phyloP scores from a whole-genome alignment of 2,113 vertebrate species.

The Clarias gariepinus region DNA sequence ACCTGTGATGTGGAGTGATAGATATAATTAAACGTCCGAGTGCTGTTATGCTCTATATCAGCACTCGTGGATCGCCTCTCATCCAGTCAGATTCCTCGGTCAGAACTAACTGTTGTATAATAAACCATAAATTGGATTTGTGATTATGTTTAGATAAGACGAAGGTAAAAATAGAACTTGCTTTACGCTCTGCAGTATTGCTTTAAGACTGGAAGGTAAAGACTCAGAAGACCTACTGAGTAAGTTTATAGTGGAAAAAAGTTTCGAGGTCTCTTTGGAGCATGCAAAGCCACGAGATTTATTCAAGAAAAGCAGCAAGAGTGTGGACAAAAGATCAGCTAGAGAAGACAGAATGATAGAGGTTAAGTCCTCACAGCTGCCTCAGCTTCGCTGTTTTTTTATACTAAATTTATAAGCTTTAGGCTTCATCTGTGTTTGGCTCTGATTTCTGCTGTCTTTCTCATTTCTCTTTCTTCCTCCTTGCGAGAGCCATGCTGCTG shows the following conservation, averaged over 20 bases:
- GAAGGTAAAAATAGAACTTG: neutral
- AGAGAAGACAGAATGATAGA: neutral
- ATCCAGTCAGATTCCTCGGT: no score
- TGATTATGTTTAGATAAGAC: neutral
- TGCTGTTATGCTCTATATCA: no score
- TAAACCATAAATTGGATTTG: neutral
- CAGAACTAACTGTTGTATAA: neutral
- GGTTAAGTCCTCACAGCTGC: conserved; percentile 20
- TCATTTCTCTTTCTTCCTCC: neutral
- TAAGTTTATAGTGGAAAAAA: neutral
- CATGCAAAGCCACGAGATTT: neutral
- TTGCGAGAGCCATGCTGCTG: neutral
- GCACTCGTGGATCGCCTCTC: no score
- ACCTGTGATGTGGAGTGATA: no score
- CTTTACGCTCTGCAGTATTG: neutral
- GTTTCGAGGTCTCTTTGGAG: neutral
- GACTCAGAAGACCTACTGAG: neutral
- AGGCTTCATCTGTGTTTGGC: neutral
- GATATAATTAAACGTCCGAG: no score
- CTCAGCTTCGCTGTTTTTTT: neutral
- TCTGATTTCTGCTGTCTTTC: neutral
- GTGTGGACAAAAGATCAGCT: neutral
- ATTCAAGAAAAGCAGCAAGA: neutral
- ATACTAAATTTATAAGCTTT: conserved; percentile 4
- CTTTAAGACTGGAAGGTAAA: neutral